Conservation (phyloP, 2,888 invertebrate species). For the Aphidoletes aphidimyza region DNA sequence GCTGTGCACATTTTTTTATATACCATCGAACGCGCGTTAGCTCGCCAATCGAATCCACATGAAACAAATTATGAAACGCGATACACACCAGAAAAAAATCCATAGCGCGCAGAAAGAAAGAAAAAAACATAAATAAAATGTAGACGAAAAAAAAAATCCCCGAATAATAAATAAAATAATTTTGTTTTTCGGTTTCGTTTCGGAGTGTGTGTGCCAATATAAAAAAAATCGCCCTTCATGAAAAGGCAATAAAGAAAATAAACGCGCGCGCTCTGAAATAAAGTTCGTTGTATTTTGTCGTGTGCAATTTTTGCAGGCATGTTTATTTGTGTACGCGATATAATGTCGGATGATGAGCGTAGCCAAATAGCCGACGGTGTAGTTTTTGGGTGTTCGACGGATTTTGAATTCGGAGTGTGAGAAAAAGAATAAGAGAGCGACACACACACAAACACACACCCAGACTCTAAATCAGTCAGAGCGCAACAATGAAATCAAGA, state of each 20-base stretch:
- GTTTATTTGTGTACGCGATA: not conserved
- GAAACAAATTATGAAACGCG: constrained; percentile 52
- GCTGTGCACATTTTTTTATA: constrained; percentile 26
- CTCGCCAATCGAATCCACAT: constrained; percentile 49
- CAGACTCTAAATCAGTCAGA: no score
- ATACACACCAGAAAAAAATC: not conserved
- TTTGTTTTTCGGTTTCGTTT: not conserved
- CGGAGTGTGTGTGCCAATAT: not conserved
- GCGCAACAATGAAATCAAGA: not conserved
- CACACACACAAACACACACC: not conserved
- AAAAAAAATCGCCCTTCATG: constrained; percentile 11
- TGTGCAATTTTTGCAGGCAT: constrained; percentile 24
- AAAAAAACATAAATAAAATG: not conserved
- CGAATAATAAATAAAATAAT: constrained; percentile 54
- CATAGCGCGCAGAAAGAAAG: not conserved
- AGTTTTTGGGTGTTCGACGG: not conserved
- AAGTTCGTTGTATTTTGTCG: constrained; percentile 1
- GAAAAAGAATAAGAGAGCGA: not conserved
- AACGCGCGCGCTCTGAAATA: constrained; percentile 4
- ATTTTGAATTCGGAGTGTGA: not conserved
- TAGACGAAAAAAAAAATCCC: constrained; percentile 38
- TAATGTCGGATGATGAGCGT: constrained; percentile 48
- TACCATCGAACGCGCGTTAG: not conserved
- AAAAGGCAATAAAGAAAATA: constrained; percentile 35
- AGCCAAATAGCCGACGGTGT: constrained; percentile 49